Conservation (phyloP, 2,113 vertebrate genomes). For the Progne subis region DNA sequence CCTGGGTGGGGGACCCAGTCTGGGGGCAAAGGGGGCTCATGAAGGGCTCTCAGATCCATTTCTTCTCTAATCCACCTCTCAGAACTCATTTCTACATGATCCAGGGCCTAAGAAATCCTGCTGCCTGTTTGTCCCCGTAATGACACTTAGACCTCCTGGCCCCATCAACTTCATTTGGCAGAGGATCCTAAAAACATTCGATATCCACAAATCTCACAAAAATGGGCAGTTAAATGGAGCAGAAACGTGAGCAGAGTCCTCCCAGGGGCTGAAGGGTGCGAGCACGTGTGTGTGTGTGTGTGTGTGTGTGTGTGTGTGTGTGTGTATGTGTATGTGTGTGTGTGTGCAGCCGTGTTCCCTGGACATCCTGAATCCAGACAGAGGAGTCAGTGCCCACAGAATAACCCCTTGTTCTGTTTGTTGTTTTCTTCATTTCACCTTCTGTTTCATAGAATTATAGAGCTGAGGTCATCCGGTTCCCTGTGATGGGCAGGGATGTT, state of each 20-base stretch:
- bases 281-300: too few species aligned
- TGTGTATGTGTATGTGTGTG: too few species aligned
- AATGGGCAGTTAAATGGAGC: not conserved
- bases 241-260: not conserved
- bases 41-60: not conserved
- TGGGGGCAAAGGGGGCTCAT: not conserved
- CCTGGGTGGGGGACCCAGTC: rapidly evolving
- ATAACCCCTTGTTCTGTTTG: not conserved
- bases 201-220: not conserved
- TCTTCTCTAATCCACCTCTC: not conserved
- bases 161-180: rapidly evolving
- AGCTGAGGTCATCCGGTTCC: too few species aligned
- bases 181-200: not conserved
- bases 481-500: not conserved
- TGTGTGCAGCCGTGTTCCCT: not conserved
- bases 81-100: not conserved
- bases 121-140: not conserved
- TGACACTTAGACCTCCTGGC: not conserved
- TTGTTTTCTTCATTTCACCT: too few species aligned
- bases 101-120: not conserved
- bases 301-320: too few species aligned
- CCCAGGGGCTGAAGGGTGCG: not conserved
- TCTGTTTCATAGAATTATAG: rapidly evolving
- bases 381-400: not conserved
- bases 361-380: not conserved